These are phyloP conservation scores for Fratercula arctica DNA, from an alignment of 2,797 vertebrate species.

Conservation along the genomic window DNA sequence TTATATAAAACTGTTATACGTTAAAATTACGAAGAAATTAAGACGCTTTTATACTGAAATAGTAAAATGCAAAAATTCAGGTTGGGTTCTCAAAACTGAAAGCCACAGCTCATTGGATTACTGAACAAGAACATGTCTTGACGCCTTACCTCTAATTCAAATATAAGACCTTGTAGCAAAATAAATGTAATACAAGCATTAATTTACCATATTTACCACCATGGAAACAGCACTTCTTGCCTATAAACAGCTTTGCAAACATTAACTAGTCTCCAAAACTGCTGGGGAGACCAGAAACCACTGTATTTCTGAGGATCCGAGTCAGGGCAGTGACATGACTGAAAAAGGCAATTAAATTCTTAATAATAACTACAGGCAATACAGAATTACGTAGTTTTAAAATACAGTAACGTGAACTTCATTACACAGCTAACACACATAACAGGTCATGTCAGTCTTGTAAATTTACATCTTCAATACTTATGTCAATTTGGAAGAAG, in stretches of 20 bases:
- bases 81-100: neutral
- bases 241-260: neutral
- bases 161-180: neutral
- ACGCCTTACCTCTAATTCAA: neutral
- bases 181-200: neutral
- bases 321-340: neutral
- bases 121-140: neutral
- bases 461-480: neutral
- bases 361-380: neutral
- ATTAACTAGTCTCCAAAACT: neutral
- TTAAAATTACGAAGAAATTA: neutral
- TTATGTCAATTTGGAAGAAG: neutral
- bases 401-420: neutral
- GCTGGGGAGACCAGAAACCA: neutral
- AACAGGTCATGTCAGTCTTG: neutral
- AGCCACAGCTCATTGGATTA: neutral
- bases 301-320: neutral
- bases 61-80: neutral
- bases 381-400: neutral
- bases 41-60: neutral
- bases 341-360: neutral
- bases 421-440: accelerated
- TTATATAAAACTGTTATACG: neutral
- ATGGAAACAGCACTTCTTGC: neutral
- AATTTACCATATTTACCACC: neutral